Conservation (phyloP, 2,888 invertebrate species). For the Acanthosoma haemorrhoidale region DNA sequence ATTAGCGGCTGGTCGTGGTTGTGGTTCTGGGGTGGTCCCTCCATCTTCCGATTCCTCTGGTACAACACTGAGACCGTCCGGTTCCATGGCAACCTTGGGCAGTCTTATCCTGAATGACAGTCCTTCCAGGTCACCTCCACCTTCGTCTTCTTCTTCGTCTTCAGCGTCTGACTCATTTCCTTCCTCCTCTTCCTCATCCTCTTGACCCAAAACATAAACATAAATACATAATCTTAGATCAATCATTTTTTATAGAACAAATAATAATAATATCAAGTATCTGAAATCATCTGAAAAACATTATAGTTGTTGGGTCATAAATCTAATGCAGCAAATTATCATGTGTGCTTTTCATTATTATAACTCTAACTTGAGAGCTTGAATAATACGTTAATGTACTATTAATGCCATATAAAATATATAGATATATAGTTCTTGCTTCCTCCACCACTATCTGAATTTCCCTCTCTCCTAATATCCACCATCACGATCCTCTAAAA, state of each 20-base stretch:
- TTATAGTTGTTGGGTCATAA: too few relatives aligned
- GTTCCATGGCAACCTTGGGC: slow-evolving; percentile 45
- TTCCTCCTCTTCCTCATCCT: slow-evolving; percentile 44
- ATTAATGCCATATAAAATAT: too few relatives aligned
- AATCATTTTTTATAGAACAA: too few relatives aligned
- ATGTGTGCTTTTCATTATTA: too few relatives aligned
- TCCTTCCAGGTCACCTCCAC: slow-evolving; percentile 43
- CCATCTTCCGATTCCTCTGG: slow-evolving; percentile 40
- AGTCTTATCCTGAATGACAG: not conserved
- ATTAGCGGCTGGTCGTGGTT: not conserved
- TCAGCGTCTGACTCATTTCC: slow-evolving; percentile 43
- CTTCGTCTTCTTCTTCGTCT: slow-evolving; percentile 43
- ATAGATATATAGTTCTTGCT: too few relatives aligned
- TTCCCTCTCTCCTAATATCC: too few relatives aligned
- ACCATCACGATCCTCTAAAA: too few relatives aligned
- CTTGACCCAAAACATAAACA: slow-evolving; percentile 39
- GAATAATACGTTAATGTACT: too few relatives aligned
- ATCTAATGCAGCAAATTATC: too few relatives aligned
- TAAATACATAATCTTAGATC: not conserved
- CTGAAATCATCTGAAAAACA: not conserved
- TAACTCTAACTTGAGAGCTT: too few relatives aligned
- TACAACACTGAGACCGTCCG: slow-evolving; percentile 43
- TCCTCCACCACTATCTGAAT: too few relatives aligned
- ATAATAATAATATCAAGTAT: too few relatives aligned
- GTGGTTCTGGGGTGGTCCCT: slow-evolving; percentile 19